These are phyloP conservation scores for Petrocephalus sullivani DNA, from an alignment of 2,797 vertebrate genomes.

Conservation along the genomic window DNA sequence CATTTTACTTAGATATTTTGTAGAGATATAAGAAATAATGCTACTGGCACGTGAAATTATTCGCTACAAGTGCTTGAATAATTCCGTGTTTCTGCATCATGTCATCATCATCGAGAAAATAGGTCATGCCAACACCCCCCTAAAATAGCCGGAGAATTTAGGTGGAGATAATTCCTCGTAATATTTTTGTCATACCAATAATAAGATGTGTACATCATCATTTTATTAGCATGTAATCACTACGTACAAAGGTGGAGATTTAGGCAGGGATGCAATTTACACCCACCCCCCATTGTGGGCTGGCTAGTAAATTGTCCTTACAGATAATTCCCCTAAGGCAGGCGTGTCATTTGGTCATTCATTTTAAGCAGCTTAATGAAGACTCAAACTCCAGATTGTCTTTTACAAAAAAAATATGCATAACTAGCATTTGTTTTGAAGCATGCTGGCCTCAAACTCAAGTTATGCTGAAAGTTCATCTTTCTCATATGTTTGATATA, in stretches of 20 bases:
- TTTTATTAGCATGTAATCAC: background rate
- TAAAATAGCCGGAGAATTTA: slow-evolving; percentile 3
- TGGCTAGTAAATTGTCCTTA: background rate
- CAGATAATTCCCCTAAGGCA: background rate
- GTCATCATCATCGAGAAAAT: background rate
- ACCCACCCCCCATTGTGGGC: background rate
- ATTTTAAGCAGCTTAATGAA: background rate
- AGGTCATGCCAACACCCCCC: background rate
- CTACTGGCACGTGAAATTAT: background rate
- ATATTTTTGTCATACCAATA: slow-evolving; percentile 1
- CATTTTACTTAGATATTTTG: background rate
- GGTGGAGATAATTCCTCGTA: background rate
- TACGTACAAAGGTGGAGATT: background rate
- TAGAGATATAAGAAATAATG: background rate
- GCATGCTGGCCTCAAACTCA: background rate
- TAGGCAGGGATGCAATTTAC: background rate
- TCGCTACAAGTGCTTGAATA: slow-evolving; percentile 1
- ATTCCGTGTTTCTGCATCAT: slow-evolving; percentile 11
- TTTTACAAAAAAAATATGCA: background rate
- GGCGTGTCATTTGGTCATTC: background rate
- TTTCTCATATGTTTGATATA: background rate
- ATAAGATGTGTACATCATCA: background rate
- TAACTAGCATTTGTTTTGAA: background rate
- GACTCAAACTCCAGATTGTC: background rate
- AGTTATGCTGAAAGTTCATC: background rate